Evolutionary conservation across 1,140 invertebrate species (phyloP).

Genomic region (Gonatopus flavifemur): DNA sequence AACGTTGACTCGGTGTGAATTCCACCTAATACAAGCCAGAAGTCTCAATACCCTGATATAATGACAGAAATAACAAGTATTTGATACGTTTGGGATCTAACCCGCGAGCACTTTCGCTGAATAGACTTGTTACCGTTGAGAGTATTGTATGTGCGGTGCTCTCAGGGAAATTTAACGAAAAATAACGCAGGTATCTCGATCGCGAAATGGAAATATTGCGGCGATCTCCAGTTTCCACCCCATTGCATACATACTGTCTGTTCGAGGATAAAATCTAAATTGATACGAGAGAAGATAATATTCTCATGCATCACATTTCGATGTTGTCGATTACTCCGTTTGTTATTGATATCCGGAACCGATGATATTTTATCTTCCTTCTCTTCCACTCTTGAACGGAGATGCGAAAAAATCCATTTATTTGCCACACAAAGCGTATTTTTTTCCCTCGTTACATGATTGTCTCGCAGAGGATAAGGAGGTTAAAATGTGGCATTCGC

Average conservation of each 20-base stretch:
- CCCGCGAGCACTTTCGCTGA: constrained; percentile 37
- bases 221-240: neutral
- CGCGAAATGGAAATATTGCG: neutral
- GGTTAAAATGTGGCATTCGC: constrained; percentile 21
- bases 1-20: too few species aligned
- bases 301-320: neutral
- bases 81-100: constrained; percentile 29
- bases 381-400: too few species aligned
- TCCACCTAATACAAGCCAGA: constrained; percentile 42
- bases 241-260: neutral
- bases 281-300: neutral
- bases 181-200: constrained; percentile 7
- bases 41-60: too few species aligned
- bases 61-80: constrained; percentile 34
- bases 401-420: too few species aligned
- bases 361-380: constrained; percentile 8
- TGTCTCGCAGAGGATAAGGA: constrained; percentile 9
- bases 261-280: constrained; percentile 9
- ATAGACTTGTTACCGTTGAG: constrained; percentile 36
- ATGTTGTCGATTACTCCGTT: constrained; percentile 9
- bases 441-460: too few species aligned
- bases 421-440: too few species aligned
- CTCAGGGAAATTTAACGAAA: neutral
- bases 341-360: constrained; percentile 2
- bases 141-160: constrained; percentile 27